A percentile compares a stretch with the other conserved stretches of the same genome.
These are phyloP conservation scores for Bagarius yarrelli DNA, from an alignment of 2,113 vertebrate species.

Conservation along the genomic window DNA sequence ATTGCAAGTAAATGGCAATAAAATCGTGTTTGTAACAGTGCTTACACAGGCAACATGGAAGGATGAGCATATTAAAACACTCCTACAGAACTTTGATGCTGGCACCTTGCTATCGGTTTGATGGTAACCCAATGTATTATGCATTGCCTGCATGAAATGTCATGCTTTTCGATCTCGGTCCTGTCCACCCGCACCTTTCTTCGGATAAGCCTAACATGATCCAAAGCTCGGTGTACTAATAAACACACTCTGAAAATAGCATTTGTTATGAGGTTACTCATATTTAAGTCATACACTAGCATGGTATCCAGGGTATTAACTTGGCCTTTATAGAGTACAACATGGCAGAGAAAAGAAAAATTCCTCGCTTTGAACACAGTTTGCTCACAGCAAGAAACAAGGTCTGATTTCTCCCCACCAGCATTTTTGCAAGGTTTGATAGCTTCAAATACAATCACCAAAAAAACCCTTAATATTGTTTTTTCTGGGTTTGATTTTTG, in stretches of 20 bases:
- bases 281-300: slow-evolving; percentile 56
- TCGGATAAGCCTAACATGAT: slow-evolving; percentile 73
- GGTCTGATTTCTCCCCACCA: slow-evolving; percentile 44
- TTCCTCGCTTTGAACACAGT: slow-evolving; percentile 55
- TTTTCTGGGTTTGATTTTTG: slow-evolving; percentile 34
- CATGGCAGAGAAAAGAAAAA: slow-evolving; percentile 33
- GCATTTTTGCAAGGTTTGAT: slow-evolving; percentile 52
- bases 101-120: slow-evolving; percentile 68
- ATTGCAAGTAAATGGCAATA: background rate
- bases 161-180: slow-evolving; percentile 68
- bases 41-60: background rate
- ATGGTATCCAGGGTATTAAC: slow-evolving; percentile 48
- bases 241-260: slow-evolving; percentile 60
- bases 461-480: slow-evolving; percentile 51
- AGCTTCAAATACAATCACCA: slow-evolving; percentile 45
- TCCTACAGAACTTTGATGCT: slow-evolving; percentile 54
- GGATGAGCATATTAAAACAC: background rate
- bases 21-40: background rate
- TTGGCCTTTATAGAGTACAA: slow-evolving; percentile 49
- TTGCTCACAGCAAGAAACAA: slow-evolving; percentile 48
- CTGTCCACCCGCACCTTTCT: slow-evolving; percentile 68
- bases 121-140: slow-evolving; percentile 74
- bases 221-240: slow-evolving; percentile 65
- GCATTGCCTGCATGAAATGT: slow-evolving; percentile 68
- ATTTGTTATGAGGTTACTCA: slow-evolving; percentile 53